phyloP scores from a whole-genome alignment of 2,888 invertebrate species.

The Drosophila nigricruria region DNA sequence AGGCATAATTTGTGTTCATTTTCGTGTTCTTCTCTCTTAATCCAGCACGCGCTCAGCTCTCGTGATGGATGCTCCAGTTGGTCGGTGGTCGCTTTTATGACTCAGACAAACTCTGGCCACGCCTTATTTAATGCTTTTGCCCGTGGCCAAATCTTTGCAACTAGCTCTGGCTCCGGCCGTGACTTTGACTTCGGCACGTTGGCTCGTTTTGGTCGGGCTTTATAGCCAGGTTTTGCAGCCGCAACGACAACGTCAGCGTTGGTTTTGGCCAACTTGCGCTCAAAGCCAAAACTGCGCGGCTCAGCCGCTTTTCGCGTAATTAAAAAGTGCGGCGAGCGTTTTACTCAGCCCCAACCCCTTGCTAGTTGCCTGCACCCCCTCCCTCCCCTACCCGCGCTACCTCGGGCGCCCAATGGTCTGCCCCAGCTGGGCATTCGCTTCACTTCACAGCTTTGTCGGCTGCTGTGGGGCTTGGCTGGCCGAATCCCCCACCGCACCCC shows the following conservation, averaged over 20 bases:
- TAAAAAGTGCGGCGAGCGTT: conserved; percentile 75
- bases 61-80: conserved; percentile 2
- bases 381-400: background rate
- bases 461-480: background rate
- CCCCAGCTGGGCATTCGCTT: conserved; percentile 56
- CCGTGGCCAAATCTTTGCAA: conserved; percentile 70
- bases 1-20: too few relatives aligned
- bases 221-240: conserved; percentile 51
- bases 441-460: conserved; percentile 61
- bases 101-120: conserved; percentile 27
- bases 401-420: conserved; percentile 36
- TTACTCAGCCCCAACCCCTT: conserved; percentile 16
- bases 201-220: conserved; percentile 17
- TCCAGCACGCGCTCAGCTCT: background rate
- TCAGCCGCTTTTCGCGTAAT: conserved; percentile 80
- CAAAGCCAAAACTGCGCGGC: conserved; percentile 80
- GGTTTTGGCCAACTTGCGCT: conserved; percentile 44
- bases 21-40: background rate
- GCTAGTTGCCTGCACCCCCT: background rate
- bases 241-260: conserved; percentile 50
- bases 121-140: conserved; percentile 73
- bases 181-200: conserved; percentile 51
- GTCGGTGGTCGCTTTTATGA: conserved; percentile 5
- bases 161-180: conserved; percentile 46
- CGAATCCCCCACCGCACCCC: background rate